phyloP scores from a whole-genome alignment of 2,888 invertebrate species.

The Drepanosiphum platanoidis region DNA sequence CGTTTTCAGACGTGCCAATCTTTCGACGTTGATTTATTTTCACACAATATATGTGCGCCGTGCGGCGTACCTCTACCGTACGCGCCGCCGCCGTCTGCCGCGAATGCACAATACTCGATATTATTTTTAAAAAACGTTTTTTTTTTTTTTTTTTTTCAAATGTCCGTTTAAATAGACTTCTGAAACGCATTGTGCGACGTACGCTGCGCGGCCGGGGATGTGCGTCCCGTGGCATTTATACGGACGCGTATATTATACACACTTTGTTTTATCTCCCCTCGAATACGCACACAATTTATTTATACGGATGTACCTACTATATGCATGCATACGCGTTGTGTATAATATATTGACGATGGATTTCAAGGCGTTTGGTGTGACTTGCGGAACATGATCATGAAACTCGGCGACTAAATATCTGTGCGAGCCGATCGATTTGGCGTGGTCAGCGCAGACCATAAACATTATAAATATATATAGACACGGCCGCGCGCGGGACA shows the following conservation, averaged over 20 bases:
- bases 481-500: neutral
- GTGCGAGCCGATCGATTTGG: slow-evolving; percentile 30
- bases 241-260: neutral
- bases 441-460: slow-evolving; percentile 18
- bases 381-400: slow-evolving; percentile 24
- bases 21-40: neutral
- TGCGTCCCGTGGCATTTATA: neutral
- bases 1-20: neutral
- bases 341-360: slow-evolving; percentile 1
- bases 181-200: neutral
- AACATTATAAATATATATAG: neutral
- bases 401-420: neutral
- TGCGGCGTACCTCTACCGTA: too few relatives aligned
- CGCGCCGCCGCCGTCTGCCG: too few relatives aligned
- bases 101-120: neutral
- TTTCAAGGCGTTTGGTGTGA: slow-evolving; percentile 18
- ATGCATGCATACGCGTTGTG: too few relatives aligned
- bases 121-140: neutral
- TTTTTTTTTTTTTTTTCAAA: too few relatives aligned
- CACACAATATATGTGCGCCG: neutral
- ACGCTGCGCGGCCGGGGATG: neutral
- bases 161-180: neutral
- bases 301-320: too few relatives aligned
- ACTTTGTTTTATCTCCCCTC: neutral
- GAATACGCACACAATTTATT: neutral